Conservation (phyloP, 2,888 invertebrate species). For the Lamellibrachia columna region DNA sequence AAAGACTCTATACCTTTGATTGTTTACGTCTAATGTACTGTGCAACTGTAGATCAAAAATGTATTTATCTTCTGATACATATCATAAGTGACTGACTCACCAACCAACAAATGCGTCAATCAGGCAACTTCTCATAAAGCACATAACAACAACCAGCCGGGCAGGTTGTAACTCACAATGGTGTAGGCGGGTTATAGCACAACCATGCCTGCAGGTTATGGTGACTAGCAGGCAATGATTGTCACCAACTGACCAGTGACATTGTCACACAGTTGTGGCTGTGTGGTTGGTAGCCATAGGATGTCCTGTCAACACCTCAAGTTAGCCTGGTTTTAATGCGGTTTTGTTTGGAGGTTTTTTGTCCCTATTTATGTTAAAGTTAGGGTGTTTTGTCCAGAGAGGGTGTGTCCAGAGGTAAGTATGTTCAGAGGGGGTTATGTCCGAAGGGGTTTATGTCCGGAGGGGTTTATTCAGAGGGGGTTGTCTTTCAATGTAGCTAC, state of each 20-base stretch:
- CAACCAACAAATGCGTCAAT: neutral
- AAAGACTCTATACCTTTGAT: too few relatives aligned
- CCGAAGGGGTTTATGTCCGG: too few relatives aligned
- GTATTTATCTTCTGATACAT: neutral
- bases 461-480: too few relatives aligned
- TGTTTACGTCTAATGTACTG: too few relatives aligned
- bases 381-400: too few relatives aligned
- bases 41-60: neutral
- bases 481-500: too few relatives aligned
- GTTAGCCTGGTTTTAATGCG: too few relatives aligned
- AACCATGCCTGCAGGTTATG: too few relatives aligned
- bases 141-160: neutral
- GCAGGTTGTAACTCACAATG: neutral
- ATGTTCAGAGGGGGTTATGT: too few relatives aligned
- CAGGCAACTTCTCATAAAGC: neutral
- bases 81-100: neutral
- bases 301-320: neutral
- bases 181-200: neutral
- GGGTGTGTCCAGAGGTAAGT: too few relatives aligned
- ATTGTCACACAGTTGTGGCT: neutral
- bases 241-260: neutral
- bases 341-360: too few relatives aligned
- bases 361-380: too few relatives aligned
- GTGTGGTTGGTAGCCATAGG: neutral
- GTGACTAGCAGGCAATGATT: neutral